Evolutionary conservation across 37 sponge, comb jelly and placozoan genomes (phyloP).

Genomic region (Axinella damicornis): DNA sequence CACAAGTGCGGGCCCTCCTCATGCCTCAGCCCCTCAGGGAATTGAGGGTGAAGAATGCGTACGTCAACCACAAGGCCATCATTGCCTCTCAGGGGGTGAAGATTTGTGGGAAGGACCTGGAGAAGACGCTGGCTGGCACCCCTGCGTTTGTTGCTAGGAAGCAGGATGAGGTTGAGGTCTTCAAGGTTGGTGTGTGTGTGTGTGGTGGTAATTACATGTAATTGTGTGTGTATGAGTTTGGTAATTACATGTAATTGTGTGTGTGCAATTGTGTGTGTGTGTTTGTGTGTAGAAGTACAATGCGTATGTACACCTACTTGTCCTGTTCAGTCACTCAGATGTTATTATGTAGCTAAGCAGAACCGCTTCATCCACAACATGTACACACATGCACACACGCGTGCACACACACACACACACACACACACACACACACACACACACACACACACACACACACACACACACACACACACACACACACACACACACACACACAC

Average conservation of each 20-base stretch:
- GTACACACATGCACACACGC: no score
- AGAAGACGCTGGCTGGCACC: conserved; percentile 92
- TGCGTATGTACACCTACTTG: no score
- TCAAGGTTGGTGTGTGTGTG: conserved; percentile 66
- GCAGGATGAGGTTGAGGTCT: conserved; percentile 88
- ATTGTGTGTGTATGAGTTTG: conserved; percentile 9
- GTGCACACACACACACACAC: no score
- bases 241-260: conserved; percentile 43
- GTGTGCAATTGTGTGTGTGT: conserved; percentile 61
- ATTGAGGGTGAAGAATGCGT: conserved; percentile 94
- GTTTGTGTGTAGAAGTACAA: conserved; percentile 35
- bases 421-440: no score
- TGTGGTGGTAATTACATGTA: not conserved
- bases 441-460: no score
- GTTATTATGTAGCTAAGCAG: no score
- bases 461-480: no score
- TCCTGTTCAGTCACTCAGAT: no score
- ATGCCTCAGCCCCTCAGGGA: conserved; percentile 98
- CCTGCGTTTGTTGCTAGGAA: conserved; percentile 90
- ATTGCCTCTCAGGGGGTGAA: conserved; percentile 87
- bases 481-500: no score
- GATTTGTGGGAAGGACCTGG: conserved; percentile 88
- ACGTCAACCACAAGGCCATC: conserved; percentile 82
- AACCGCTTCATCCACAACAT: no score
- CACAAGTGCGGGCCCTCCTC: conserved; percentile 88